Conservation (phyloP, 2,888 invertebrate species). For the Byasa hedistus region DNA sequence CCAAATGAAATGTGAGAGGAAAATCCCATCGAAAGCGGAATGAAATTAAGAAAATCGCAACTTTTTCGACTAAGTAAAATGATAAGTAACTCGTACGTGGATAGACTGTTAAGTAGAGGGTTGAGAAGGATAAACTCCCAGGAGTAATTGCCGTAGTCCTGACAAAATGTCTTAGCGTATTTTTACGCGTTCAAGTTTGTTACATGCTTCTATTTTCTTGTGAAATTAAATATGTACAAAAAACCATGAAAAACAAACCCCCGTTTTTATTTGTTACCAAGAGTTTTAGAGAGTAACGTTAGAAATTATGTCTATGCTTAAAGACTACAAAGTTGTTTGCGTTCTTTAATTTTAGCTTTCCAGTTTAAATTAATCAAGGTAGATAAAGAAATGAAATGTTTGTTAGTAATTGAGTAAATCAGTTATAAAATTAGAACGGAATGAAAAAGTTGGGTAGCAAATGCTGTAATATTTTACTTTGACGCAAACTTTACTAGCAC, state of each 20-base stretch:
- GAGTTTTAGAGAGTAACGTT: no score
- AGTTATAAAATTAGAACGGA: neutral
- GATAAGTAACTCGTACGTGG: constrained; percentile 16
- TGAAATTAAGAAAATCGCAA: constrained; percentile 13
- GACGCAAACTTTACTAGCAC: neutral
- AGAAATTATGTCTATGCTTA: no score
- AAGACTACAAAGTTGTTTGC: no score
- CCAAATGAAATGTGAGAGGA: neutral
- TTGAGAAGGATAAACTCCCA: constrained; percentile 21
- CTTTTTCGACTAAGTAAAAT: constrained; percentile 20
- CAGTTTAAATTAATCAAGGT: no score
- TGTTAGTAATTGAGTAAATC: neutral
- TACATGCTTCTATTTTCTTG: neutral
- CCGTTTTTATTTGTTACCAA: no score
- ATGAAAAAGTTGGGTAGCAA: neutral
- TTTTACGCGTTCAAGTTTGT: constrained; percentile 4
- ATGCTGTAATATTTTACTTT: neutral
- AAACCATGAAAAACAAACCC: neutral
- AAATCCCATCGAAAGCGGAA: neutral
- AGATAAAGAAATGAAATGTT: neutral
- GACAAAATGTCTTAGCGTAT: constrained; percentile 12
- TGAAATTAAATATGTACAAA: constrained; percentile 1
- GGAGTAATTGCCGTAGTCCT: constrained; percentile 21
- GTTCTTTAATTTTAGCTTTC: no score
- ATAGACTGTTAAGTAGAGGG: constrained; percentile 14